These are phyloP conservation scores for Drosophila macrospina DNA, from an alignment of 2,888 invertebrate species.

Conservation along the genomic window DNA sequence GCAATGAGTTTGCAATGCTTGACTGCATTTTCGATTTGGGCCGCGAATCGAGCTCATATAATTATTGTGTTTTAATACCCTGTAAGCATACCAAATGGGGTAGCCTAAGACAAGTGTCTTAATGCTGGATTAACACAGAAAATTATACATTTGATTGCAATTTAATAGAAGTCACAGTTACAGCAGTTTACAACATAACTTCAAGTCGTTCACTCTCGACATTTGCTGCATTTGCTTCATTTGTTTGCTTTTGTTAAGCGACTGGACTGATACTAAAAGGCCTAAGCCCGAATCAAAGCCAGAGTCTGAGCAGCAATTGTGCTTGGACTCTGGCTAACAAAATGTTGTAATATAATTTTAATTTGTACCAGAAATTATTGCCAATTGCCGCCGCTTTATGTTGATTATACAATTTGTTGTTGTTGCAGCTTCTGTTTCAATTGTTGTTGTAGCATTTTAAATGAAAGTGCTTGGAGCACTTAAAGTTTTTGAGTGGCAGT, in stretches of 20 bases:
- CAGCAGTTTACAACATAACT: conserved; percentile 12
- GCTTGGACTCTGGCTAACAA: conserved; percentile 55
- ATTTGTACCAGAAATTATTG: conserved; percentile 77
- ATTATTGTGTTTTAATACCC: conserved; percentile 65
- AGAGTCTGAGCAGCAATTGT: conserved; percentile 37
- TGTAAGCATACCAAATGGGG: not conserved
- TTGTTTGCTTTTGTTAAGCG: conserved; percentile 40
- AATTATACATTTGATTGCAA: too few species aligned
- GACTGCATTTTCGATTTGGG: conserved; percentile 76
- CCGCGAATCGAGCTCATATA: conserved; percentile 54
- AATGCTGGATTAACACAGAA: too few species aligned
- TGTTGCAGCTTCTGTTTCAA: conserved; percentile 4
- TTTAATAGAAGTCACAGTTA: too few species aligned
- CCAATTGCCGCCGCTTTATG: conserved; percentile 68
- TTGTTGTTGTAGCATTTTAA: conserved; percentile 26
- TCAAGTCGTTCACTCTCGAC: not conserved
- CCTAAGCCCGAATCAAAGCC: conserved; percentile 14
- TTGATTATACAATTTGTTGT: conserved; percentile 69
- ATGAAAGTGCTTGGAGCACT: conserved; percentile 64
- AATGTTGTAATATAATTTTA: conserved; percentile 77
- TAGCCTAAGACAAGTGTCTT: too few species aligned
- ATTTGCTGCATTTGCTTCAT: too few species aligned
- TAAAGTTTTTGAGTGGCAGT: conserved; percentile 38
- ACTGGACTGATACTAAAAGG: conserved; percentile 44
- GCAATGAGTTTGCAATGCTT: conserved; percentile 54